These are phyloP conservation scores for Chelon labrosus DNA, from an alignment of 2,797 vertebrate genomes.

Conservation along the genomic window DNA sequence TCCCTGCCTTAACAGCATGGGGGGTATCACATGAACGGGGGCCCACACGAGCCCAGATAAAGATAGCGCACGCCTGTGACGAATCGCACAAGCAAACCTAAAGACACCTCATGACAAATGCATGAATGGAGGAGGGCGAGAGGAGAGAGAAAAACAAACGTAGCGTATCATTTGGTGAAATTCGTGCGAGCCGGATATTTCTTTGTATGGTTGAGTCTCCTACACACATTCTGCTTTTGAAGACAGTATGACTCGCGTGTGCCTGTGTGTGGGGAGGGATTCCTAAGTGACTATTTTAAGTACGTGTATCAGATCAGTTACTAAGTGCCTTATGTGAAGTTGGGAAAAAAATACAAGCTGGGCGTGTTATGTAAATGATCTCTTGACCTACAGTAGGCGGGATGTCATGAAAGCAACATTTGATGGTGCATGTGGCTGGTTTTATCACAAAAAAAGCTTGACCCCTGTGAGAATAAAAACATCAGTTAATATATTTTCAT, in stretches of 20 bases:
- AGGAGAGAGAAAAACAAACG: slow-evolving; percentile 13
- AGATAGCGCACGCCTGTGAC: slow-evolving; percentile 56
- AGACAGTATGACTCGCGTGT: slow-evolving; percentile 49
- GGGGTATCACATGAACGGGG: slow-evolving; percentile 51
- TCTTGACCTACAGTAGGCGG: slow-evolving; percentile 8
- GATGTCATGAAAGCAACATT: slow-evolving; percentile 4
- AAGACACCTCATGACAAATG: slow-evolving; percentile 63
- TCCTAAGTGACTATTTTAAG: slow-evolving; percentile 64
- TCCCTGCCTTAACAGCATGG: slow-evolving; percentile 11
- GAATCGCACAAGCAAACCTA: slow-evolving; percentile 46
- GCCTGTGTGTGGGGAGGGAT: slow-evolving; percentile 65
- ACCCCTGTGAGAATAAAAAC: neutral
- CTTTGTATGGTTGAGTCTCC: slow-evolving; percentile 70
- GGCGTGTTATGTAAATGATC: slow-evolving; percentile 29
- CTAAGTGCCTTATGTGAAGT: slow-evolving; percentile 18
- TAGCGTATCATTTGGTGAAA: slow-evolving; percentile 43
- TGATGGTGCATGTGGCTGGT: neutral
- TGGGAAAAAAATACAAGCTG: neutral
- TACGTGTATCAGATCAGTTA: slow-evolving; percentile 45
- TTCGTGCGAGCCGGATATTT: slow-evolving; percentile 63
- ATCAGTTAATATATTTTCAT: neutral
- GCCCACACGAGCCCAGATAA: slow-evolving; percentile 52
- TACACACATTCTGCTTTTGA: slow-evolving; percentile 68
- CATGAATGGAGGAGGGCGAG: slow-evolving; percentile 67
- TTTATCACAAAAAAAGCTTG: neutral